Percentiles rank a stretch among this genome's conserved stretches.
phyloP scores from a whole-genome alignment of 2,888 invertebrate genomes.

The Petrolisthes manimaculis region DNA sequence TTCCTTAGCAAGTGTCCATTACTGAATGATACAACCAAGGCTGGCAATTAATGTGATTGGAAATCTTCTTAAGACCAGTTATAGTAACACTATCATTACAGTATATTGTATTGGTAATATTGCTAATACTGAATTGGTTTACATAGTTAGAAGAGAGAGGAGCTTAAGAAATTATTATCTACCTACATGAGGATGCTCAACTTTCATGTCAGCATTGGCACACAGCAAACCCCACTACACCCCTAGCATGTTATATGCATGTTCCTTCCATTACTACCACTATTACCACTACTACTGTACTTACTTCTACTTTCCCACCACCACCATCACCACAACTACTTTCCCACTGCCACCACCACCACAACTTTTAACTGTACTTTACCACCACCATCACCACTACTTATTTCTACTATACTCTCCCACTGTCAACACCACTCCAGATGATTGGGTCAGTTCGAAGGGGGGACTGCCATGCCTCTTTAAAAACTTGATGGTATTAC shows the following conservation, averaged over 20 bases:
- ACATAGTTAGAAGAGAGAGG: too few species aligned
- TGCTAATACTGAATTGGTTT: too few species aligned
- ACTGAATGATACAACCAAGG: not conserved
- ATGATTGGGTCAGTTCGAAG: slow-evolving; percentile 58
- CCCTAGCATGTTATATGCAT: not conserved
- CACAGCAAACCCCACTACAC: not conserved
- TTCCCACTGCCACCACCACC: not conserved
- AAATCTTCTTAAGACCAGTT: too few species aligned
- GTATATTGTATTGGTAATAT: too few species aligned
- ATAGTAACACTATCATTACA: too few species aligned
- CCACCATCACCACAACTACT: not conserved
- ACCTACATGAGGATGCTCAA: too few species aligned
- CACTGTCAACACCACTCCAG: slow-evolving; percentile 31
- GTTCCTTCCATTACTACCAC: slow-evolving; percentile 1
- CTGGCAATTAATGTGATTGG: not conserved
- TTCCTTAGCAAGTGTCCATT: slow-evolving; percentile 28
- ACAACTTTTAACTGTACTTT: not conserved
- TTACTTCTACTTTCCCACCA: not conserved
- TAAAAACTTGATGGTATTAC: not conserved
- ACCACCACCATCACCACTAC: slow-evolving; percentile 31
- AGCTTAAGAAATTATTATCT: too few species aligned
- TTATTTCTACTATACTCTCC: not conserved
- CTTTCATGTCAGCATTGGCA: not conserved
- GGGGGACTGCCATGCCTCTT: slow-evolving; percentile 23
- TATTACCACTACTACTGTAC: slow-evolving; percentile 2